A percentile compares a stretch with the other conserved stretches of the same genome.
Conservation (phyloP, 2,888 invertebrate genomes). For the Zeuzera pyrina region DNA sequence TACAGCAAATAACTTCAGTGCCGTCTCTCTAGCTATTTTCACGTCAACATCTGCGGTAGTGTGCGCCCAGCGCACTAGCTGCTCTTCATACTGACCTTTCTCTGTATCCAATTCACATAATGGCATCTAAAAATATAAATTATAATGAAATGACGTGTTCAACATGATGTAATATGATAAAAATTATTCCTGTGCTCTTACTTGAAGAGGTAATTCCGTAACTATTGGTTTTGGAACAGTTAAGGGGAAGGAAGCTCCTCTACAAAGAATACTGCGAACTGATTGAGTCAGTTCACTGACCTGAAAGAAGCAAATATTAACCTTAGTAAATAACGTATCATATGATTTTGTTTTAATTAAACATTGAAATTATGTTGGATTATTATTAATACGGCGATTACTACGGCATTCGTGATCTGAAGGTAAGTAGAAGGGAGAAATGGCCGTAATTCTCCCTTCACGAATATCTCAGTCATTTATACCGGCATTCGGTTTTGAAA, state of each 20-base stretch:
- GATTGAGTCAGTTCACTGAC: constrained; percentile 84
- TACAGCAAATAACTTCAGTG: constrained; percentile 93
- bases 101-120: constrained; percentile 85
- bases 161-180: not conserved
- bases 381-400: no score
- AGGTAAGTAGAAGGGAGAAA: no score
- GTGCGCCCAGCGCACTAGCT: constrained; percentile 76
- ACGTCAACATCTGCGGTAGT: constrained; percentile 75
- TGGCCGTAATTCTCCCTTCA: no score
- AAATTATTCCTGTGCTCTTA: constrained; percentile 20
- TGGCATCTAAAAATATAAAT: constrained; percentile 69
- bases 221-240: constrained; percentile 90
- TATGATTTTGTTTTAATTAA: no score
- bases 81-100: constrained; percentile 87
- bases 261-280: constrained; percentile 88
- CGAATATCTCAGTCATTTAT: no score
- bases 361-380: no score
- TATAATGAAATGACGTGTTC: not conserved
- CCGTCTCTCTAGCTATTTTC: constrained; percentile 81
- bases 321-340: no score
- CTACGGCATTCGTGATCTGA: no score
- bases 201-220: constrained; percentile 80
- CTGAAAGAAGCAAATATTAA: no score
- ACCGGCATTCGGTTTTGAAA: no score
- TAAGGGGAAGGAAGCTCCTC: constrained; percentile 89